Conservation (phyloP, 2,888 invertebrate species). For the Seira musarum region DNA sequence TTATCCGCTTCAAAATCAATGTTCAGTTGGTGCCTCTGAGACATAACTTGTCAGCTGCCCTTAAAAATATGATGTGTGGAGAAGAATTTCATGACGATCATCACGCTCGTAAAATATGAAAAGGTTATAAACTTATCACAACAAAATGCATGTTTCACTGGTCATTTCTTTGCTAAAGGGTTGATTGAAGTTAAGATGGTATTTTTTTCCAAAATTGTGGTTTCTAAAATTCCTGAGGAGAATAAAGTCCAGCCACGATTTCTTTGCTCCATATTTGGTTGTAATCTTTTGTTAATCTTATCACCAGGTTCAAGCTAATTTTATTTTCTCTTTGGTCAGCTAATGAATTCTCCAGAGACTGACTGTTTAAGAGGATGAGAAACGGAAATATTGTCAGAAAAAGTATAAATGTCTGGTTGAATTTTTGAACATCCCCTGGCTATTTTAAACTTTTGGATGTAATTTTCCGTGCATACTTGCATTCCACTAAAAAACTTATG, state of each 20-base stretch:
- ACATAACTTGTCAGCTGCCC: slow-evolving; percentile 52
- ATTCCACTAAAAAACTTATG: no score
- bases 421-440: no score
- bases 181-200: neutral
- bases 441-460: no score
- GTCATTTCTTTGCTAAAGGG: neutral
- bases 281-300: neutral
- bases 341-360: no score
- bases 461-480: no score
- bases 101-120: neutral
- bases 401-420: no score
- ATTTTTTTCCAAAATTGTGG: slow-evolving; percentile 1
- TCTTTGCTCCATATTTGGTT: slow-evolving; percentile 21
- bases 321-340: no score
- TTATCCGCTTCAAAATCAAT: slow-evolving; percentile 17
- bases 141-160: no score
- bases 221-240: neutral
- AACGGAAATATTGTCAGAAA: no score
- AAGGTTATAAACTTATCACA: no score
- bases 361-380: no score
- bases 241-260: slow-evolving; percentile 24
- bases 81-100: neutral
- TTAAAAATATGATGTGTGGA: slow-evolving; percentile 33
- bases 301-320: no score
- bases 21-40: slow-evolving; percentile 39